Base-by-base conservation (phyloP, 2,888 invertebrate genomes). In the Cecidostiba fungosa region DNA sequence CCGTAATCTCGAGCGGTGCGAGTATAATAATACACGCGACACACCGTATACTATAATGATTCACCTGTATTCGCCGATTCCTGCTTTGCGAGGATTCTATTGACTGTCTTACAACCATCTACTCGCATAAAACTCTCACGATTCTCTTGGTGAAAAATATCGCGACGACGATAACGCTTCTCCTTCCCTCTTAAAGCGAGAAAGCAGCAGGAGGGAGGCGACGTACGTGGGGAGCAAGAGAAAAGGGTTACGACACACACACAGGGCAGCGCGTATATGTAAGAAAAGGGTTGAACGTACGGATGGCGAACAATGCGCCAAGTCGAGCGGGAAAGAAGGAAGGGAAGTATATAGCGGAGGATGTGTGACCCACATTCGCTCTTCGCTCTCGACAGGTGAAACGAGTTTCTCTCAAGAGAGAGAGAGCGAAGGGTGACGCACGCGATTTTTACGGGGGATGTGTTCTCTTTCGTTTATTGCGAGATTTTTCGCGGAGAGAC, bases 311-410 rank as follows among this genome's bases (percentile, higher is more conserved):
- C 73, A 39, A 39, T 73, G 36, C 43, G 54, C 54, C 54, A 59
- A 59, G 54, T 59, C 54, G 66, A 66, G 66, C 26, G 66, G 66
- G 26, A 26, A 73, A 59, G n/a, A 59, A 76, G 29, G 50, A 19
- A 43, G 23, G 73, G 43, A 59, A 59, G 54, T 59, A 1, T 23
- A 19, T n/a, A 23, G 47, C 16, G 29, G n/a, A 32, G 39, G 54
- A 66, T 78, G 50, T 73, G 78, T 84, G 84, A 78, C 84, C 84
- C 62, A 84, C 43, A 84, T 84, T 84, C 73, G 70, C 66, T 66
- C 66, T 26, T 12, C n/a, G 0, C 12, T 10, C 43, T 16, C 77
- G 76, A 78, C 84, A 84, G 84, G 83, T 83, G 83, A 77, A 72
- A 29, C 66, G 29, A 66, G 66, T 66, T 66, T 66, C 29, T 66